Base-by-base conservation (phyloP, 2,113 vertebrate genomes). In the Bubo blakistoni region DNA sequence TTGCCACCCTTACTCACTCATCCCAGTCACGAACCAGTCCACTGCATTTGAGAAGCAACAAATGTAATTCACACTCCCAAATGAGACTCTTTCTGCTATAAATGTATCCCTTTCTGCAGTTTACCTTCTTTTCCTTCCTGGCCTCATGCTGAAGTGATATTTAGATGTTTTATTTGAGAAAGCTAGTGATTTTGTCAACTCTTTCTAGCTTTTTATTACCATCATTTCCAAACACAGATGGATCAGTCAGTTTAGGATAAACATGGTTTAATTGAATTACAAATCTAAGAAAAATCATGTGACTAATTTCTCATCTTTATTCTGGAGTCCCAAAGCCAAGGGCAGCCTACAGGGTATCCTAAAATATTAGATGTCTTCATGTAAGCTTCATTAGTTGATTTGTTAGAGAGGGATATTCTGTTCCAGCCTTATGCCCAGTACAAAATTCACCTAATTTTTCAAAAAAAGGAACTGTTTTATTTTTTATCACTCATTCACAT, bases 401-500 rank as follows among this genome's bases (percentile, higher is more conserved):
- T 78, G 12, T 67, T 88, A 72, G 36, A 58, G 22, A 81, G 38
- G 21, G 6, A 9, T 52, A 25, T 79, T 59, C n/a, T 76, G 8
- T 85, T 81, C 9, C 34, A 55, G 18, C 19, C 51, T 73, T 54
- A 40, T 25, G 42, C 4, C 6, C 18, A 27, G 12, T 54, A 74
- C 13, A 63, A 78, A 81, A 40, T 70, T 51, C 16, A 36, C 21
- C 14, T 74, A 36, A 49, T 73, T 70, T 70, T 13, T 47, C 6
- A 40, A 40, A 67, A 52, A 55, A 59, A 38, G 2, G 6, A 61
- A 34, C 0, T 0, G 0, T 38, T 36, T 82, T 6, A 4, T 36
- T 67, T 73, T 42, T 57, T 6, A 13, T 90, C 2, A 2, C 19
- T 80, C 12, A 30, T 46, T 62, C 21, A 49, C 13, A 55, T 55